A percentile compares a stretch with the other conserved stretches of the same genome.
These are phyloP conservation scores for Argya squamiceps DNA, from an alignment of 2,797 vertebrate species.

Conservation along the genomic window DNA sequence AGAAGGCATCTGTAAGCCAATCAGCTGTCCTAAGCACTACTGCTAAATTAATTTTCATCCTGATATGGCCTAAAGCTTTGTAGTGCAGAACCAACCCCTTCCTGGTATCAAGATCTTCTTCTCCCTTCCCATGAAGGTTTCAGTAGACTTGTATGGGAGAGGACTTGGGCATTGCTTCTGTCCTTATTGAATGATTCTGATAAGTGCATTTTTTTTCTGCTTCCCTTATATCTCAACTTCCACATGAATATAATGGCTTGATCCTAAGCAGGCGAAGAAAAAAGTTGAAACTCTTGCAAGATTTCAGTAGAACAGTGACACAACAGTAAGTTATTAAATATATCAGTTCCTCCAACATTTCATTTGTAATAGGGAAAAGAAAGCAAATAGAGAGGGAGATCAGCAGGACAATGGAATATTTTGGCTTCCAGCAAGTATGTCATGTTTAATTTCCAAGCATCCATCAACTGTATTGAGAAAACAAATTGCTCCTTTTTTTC, in stretches of 20 bases:
- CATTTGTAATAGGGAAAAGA: background rate
- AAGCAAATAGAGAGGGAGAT: background rate
- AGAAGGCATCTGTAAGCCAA: background rate
- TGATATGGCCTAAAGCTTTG: background rate
- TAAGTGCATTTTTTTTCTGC: background rate
- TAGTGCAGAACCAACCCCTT: background rate
- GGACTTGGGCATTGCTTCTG: background rate
- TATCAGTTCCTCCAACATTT: background rate
- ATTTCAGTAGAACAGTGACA: background rate
- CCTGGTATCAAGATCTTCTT: background rate
- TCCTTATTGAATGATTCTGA: background rate
- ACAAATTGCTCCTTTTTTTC: background rate
- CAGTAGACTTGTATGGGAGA: background rate
- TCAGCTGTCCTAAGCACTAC: background rate
- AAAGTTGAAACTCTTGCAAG: background rate
- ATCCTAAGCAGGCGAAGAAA: background rate
- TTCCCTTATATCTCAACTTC: background rate
- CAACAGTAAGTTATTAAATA: background rate
- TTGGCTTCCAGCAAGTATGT: background rate
- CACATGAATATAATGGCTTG: background rate
- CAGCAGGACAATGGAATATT: background rate
- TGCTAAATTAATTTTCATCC: background rate
- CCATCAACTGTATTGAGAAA: background rate
- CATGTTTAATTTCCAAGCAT: background rate
- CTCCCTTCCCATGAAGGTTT: background rate